phyloP scores from a whole-genome alignment of 2,888 invertebrate genomes.

The Cheilosia scutellata region DNA sequence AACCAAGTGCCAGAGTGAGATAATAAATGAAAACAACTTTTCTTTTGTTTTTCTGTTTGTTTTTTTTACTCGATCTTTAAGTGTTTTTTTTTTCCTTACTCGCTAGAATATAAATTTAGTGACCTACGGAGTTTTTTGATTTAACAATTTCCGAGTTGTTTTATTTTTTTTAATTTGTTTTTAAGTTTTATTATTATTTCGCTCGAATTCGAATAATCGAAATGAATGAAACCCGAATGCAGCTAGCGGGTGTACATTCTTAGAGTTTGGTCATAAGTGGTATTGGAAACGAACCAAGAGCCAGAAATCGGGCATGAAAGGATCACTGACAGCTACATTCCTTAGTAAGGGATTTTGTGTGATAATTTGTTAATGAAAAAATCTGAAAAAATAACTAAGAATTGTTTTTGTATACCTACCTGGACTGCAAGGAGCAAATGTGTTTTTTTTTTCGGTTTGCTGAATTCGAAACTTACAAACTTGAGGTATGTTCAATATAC shows the following conservation, averaged over 20 bases:
- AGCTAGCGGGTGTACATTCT: not conserved
- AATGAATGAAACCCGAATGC: not conserved
- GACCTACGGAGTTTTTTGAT: slow-evolving; percentile 20
- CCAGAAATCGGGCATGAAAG: not conserved
- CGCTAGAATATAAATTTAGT: slow-evolving; percentile 12
- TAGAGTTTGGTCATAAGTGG: not conserved
- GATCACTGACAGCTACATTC: slow-evolving; percentile 10
- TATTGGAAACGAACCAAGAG: not conserved
- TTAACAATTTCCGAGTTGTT: slow-evolving; percentile 33
- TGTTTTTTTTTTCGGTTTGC: not conserved
- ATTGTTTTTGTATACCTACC: not conserved
- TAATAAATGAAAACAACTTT: slow-evolving; percentile 53
- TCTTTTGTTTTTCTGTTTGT: slow-evolving; percentile 48
- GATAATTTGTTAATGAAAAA: not conserved
- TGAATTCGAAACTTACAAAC: not conserved
- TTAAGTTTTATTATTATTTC: slow-evolving; percentile 16
- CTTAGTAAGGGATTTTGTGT: slow-evolving; percentile 16
- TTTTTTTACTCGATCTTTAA: slow-evolving; percentile 10
- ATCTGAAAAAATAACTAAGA: not conserved
- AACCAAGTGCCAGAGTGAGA: slow-evolving; percentile 27
- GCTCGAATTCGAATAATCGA: not conserved
- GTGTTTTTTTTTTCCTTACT: slow-evolving; percentile 6
- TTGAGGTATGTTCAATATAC: not conserved
- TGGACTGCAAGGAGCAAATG: not conserved
- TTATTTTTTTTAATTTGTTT: slow-evolving; percentile 20